Conservation (phyloP, 2,888 invertebrate genomes). For the Teinopalpus imperialis region DNA sequence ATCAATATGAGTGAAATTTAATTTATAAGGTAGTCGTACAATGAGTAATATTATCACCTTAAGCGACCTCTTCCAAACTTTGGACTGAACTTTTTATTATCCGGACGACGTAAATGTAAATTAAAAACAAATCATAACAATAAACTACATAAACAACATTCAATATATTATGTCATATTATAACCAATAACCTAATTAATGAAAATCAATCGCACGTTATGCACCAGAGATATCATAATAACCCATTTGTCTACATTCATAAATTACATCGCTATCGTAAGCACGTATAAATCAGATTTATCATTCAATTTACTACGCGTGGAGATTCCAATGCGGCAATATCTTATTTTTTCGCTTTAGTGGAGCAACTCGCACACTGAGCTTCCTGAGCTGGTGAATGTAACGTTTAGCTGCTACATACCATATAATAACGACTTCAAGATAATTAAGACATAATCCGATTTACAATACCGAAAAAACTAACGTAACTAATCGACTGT, state of each 20-base stretch:
- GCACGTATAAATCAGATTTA: neutral
- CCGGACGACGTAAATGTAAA: too few species aligned
- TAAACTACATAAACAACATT: too few species aligned
- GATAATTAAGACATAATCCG: conserved; percentile 51
- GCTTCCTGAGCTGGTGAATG: conserved; percentile 36
- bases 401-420: conserved; percentile 53
- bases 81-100: too few species aligned
- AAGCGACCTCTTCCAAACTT: too few species aligned
- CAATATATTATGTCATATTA: too few species aligned
- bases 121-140: too few species aligned
- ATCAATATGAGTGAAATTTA: too few species aligned
- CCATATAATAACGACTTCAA: conserved; percentile 37
- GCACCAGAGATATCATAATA: conserved; percentile 19
- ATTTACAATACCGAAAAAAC: conserved; percentile 4
- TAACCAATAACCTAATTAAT: neutral
- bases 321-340: neutral
- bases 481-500: neutral
- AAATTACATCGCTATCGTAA: conserved; percentile 28
- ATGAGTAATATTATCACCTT: too few species aligned
- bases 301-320: conserved; percentile 10
- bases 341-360: conserved; percentile 20
- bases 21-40: too few species aligned
- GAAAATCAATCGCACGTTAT: neutral
- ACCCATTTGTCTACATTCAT: conserved; percentile 20
- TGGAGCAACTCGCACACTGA: conserved; percentile 38